phyloP scores from a whole-genome alignment of 2,888 invertebrate species.

The Drosophila testacea region DNA sequence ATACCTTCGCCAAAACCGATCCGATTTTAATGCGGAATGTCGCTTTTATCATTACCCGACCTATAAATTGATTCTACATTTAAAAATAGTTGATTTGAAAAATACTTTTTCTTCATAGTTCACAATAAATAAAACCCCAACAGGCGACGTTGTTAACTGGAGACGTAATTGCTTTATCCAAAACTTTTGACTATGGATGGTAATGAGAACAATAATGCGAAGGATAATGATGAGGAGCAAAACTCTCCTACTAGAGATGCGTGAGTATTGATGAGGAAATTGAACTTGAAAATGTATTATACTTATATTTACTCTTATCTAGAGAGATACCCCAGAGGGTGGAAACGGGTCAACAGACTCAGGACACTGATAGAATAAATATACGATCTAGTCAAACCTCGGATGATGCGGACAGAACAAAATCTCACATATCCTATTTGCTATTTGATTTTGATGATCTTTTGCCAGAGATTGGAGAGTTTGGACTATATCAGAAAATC shows the following conservation, averaged over 20 bases:
- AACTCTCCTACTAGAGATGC: not conserved
- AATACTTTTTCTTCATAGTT: too few relatives aligned
- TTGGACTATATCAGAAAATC: conserved; percentile 92
- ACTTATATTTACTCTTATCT: not conserved
- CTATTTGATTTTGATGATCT: conserved; percentile 92
- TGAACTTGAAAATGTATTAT: not conserved
- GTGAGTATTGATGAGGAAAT: not conserved
- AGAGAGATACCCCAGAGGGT: not conserved
- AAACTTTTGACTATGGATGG: conserved; percentile 4
- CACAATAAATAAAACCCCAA: conserved; percentile 9
- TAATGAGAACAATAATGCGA: not conserved
- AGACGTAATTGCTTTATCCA: conserved; percentile 11
- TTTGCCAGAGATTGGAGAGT: conserved; percentile 93
- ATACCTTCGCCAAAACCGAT: too few relatives aligned
- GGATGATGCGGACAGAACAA: not conserved
- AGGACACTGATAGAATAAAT: not conserved
- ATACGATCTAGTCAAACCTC: not conserved
- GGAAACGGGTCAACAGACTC: conserved; percentile 22
- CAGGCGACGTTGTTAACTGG: conserved; percentile 29
- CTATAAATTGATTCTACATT: too few relatives aligned
- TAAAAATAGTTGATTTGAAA: too few relatives aligned
- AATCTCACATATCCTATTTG: not conserved
- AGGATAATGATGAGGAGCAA: not conserved
- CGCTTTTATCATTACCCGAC: too few relatives aligned
- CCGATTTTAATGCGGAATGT: too few relatives aligned